A percentile compares a stretch with the other conserved stretches of the same genome.
These are phyloP conservation scores for Alligator sinensis DNA, from an alignment of 2,113 vertebrate species.

Conservation along the genomic window DNA sequence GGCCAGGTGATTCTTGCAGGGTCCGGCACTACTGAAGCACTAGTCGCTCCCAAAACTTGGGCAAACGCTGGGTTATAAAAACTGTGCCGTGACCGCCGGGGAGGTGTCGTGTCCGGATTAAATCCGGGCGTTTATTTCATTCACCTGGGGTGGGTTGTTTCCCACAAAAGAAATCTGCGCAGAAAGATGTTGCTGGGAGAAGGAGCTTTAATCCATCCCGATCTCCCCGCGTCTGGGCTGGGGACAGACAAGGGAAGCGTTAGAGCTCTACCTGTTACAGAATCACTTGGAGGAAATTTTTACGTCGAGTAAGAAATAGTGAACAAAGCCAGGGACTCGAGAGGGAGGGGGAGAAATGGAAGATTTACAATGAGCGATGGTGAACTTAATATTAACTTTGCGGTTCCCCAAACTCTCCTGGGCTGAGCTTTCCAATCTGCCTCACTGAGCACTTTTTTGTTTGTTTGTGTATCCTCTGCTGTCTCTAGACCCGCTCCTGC, in stretches of 20 bases:
- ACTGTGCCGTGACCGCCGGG: neutral
- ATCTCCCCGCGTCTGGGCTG: neutral
- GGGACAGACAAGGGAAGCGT: neutral
- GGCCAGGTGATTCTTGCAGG: neutral
- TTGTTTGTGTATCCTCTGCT: neutral
- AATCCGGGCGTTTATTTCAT: neutral
- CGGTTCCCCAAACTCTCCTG: constrained; percentile 49
- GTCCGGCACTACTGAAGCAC: neutral
- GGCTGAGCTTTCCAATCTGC: neutral
- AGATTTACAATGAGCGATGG: constrained; percentile 77
- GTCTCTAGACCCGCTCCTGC: neutral
- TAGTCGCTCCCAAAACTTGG: neutral
- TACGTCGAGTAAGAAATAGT: constrained; percentile 61
- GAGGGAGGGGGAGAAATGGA: neutral
- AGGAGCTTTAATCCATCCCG: neutral
- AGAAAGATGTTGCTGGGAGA: neutral
- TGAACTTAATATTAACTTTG: constrained; percentile 72
- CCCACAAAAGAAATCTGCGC: neutral
- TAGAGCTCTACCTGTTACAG: neutral
- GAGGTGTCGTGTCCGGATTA: neutral
- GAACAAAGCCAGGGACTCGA: constrained; percentile 62
- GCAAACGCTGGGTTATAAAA: neutral
- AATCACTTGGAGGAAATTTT: constrained; percentile 73
- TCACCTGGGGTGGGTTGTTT: neutral
- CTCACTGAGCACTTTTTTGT: neutral